These are phyloP conservation scores for Xenops minutus DNA, from an alignment of 2,797 vertebrate species.

Conservation along the genomic window DNA sequence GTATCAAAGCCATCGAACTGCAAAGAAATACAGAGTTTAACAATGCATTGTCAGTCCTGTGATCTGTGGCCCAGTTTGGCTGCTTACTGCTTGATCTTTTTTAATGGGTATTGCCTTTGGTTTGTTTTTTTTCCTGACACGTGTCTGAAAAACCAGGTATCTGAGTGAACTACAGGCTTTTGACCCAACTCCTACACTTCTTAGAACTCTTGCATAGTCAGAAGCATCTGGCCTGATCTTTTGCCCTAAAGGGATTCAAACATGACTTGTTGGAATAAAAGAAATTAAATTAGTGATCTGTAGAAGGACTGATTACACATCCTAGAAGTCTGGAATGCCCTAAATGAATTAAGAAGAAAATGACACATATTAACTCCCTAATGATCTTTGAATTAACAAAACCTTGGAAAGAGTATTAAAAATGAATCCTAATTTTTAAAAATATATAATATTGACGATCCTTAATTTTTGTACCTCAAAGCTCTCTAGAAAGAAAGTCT, in stretches of 20 bases:
- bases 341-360: not conserved
- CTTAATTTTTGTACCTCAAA: not conserved
- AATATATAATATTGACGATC: not conserved
- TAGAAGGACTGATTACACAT: not conserved
- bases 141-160: not conserved
- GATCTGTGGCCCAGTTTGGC: not conserved
- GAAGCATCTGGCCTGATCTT: not conserved
- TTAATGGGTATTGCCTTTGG: not conserved
- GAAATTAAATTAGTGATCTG: not conserved
- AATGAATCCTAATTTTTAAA: not conserved
- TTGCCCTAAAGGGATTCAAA: not conserved
- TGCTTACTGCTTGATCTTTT: not conserved
- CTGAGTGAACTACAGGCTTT: not conserved
- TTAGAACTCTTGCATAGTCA: not conserved
- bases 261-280: not conserved
- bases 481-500: not conserved
- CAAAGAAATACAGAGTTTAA: not conserved
- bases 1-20: fast-evolving
- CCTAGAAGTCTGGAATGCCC: not conserved
- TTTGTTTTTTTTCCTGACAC: not conserved
- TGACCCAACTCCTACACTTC: not conserved
- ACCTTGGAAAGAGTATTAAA: not conserved
- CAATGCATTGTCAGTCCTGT: not conserved
- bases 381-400: not conserved
- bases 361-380: fast-evolving